These are phyloP conservation scores for Corvus moneduloides DNA, from an alignment of 2,113 vertebrate genomes.

Conservation along the genomic window DNA sequence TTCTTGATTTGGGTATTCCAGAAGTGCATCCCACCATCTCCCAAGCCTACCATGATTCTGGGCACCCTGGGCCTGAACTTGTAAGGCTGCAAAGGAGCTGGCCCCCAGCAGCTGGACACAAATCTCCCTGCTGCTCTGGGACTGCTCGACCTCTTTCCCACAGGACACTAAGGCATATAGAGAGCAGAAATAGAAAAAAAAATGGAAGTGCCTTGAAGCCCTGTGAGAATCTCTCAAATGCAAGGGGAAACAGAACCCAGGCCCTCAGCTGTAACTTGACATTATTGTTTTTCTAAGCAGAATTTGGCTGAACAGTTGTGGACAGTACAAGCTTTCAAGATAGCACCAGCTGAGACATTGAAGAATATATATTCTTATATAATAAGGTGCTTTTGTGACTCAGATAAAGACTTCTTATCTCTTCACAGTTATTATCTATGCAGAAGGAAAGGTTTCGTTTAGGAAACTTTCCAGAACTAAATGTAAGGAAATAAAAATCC, in stretches of 20 bases:
- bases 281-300: not conserved
- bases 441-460: not conserved
- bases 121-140: not conserved
- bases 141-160: not conserved
- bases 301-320: not conserved
- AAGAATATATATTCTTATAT: not conserved
- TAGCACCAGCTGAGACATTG: not conserved
- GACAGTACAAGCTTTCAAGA: not conserved
- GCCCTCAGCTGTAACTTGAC: not conserved
- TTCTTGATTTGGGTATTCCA: not conserved
- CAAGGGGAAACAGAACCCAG: not conserved
- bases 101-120: not conserved
- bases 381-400: not conserved
- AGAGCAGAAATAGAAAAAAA: not conserved
- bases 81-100: not conserved
- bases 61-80: rapidly evolving
- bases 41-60: not conserved
- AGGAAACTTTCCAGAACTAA: not conserved
- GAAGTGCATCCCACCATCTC: rapidly evolving
- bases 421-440: not conserved
- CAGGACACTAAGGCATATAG: not conserved
- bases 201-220: not conserved
- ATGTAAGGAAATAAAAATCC: rapidly evolving
- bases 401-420: not conserved
- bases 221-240: not conserved